Evolutionary conservation across 2,113 vertebrate species (phyloP), one percentile per base, ranked within the genome.

Genomic region (Eudyptes chrysolophus): DNA sequence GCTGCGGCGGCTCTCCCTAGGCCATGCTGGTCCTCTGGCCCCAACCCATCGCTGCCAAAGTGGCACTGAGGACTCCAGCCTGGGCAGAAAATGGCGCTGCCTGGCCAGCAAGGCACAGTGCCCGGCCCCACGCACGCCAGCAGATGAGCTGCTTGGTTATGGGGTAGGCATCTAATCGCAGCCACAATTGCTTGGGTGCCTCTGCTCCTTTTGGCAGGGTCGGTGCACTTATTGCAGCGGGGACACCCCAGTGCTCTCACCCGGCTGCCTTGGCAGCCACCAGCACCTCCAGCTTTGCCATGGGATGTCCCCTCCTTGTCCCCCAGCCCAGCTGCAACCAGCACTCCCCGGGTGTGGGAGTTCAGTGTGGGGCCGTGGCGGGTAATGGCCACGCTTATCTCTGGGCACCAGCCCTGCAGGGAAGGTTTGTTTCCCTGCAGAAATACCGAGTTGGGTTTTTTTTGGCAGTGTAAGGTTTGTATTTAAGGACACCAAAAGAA

Each of bases 151-250:
- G 29, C 58, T 54, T 32, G 17, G 13, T 44, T 40, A n/a, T 13
- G 16, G 42, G 48, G 13, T 24, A 30, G 52, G 65, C 1, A 4
- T 2, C 58, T 49, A 14, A 46, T 30, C 44, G 78, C n/a, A 51
- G n/a, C 71, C 13, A 32, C 26, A 0, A 26, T 76, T 5, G 4
- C n/a, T 49, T 1, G 3, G 46, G 13, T 27, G 25, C 34, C 46
- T 61, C 65, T 16, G 38, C n/a, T 66, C 27, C 48, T 74, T 78
- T 46, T 24, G 49, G 49, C n/a, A 83, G 26, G 17, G 22, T 57
- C 1, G 1, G 18, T 32, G 36, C 30, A 15, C 3, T 22, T 22
- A 20, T 2, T 19, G 20, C 52, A 65, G 24, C 0, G 0, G 16
- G 25, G 52, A 88, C 26, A 4, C 49, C 57, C 21, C 34, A 6